phyloP scores from a whole-genome alignment of 92 coral and sea anemone genomes.

The Isaurus tuberculatus region DNA sequence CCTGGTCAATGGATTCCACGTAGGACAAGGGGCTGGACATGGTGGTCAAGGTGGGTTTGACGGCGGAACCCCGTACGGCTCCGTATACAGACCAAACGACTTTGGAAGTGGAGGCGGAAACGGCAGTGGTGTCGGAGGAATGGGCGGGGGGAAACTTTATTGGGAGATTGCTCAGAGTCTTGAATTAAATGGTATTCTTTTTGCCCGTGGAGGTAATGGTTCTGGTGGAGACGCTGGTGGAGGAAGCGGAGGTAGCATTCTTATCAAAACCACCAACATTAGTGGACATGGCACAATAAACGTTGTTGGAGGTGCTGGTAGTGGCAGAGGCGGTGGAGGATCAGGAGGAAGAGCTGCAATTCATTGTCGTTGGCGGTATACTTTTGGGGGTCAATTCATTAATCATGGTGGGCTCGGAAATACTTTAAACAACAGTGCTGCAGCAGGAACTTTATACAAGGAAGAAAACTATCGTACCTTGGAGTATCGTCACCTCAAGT shows the following conservation, averaged over 20 bases:
- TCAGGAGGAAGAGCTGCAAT: constrained; percentile 76
- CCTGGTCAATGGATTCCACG: constrained; percentile 8
- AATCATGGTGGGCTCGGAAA: constrained; percentile 66
- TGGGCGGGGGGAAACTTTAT: constrained; percentile 69
- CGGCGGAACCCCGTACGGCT: constrained; percentile 73
- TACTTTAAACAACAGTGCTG: constrained; percentile 47
- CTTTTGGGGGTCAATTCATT: constrained; percentile 58
- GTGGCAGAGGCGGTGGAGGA: constrained; percentile 72
- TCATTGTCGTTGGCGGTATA: constrained; percentile 76
- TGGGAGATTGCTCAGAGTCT: constrained; percentile 73
- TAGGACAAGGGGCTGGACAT: constrained; percentile 74
- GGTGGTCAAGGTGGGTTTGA: constrained; percentile 70
- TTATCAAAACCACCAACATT: constrained; percentile 70
- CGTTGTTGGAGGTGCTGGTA: constrained; percentile 62
- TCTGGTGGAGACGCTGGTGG: constrained; percentile 62
- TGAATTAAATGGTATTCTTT: constrained; percentile 61
- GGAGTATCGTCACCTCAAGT: constrained; percentile 72
- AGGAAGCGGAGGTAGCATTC: constrained; percentile 75
- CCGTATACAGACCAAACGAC: constrained; percentile 58
- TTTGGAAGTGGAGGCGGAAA: constrained; percentile 78
- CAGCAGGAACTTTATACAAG: constrained; percentile 71
- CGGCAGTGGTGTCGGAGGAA: constrained; percentile 66
- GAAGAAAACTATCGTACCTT: constrained; percentile 69
- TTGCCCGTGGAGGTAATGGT: constrained; percentile 67
- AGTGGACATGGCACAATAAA: constrained; percentile 69